Evolutionary conservation across 1,140 invertebrate genomes (phyloP).

Genomic region (Pteromalus puparum): DNA sequence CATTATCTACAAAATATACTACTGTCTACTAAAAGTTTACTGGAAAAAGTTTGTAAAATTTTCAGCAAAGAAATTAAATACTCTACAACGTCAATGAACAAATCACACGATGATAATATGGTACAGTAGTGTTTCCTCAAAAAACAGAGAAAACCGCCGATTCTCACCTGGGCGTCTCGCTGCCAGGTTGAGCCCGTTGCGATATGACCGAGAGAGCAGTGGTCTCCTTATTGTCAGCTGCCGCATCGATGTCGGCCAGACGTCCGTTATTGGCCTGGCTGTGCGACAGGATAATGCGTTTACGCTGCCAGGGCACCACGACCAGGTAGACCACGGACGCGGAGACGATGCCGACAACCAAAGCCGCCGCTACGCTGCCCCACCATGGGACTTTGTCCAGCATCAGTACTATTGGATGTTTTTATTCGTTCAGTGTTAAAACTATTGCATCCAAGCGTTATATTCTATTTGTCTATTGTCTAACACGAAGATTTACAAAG

Average conservation of each 20-base stretch:
- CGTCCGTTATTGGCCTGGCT: constrained; percentile 65
- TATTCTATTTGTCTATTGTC: background rate
- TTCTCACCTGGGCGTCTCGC: constrained; percentile 9
- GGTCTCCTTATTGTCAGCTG: constrained; percentile 64
- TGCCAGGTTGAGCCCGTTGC: constrained; percentile 50
- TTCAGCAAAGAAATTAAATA: no score
- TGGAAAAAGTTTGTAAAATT: no score
- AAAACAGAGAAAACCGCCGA: background rate
- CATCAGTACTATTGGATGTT: constrained; percentile 82
- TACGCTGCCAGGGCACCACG: constrained; percentile 89
- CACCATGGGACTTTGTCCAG: constrained; percentile 93
- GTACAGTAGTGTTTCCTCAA: no score
- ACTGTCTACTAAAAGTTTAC: background rate
- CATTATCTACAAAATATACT: background rate
- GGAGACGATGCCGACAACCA: constrained; percentile 81
- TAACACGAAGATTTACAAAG: background rate
- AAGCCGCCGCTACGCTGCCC: constrained; percentile 85
- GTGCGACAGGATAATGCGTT: constrained; percentile 76
- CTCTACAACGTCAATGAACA: background rate
- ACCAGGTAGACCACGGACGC: constrained; percentile 85
- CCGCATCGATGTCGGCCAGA: constrained; percentile 64
- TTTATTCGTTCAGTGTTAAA: background rate
- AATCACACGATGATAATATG: no score
- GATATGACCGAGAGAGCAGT: constrained; percentile 69
- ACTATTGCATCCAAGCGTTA: background rate